Base-by-base conservation (phyloP, 53 echinoderm and acorn worm genomes). In the Echinometra lucunter region DNA sequence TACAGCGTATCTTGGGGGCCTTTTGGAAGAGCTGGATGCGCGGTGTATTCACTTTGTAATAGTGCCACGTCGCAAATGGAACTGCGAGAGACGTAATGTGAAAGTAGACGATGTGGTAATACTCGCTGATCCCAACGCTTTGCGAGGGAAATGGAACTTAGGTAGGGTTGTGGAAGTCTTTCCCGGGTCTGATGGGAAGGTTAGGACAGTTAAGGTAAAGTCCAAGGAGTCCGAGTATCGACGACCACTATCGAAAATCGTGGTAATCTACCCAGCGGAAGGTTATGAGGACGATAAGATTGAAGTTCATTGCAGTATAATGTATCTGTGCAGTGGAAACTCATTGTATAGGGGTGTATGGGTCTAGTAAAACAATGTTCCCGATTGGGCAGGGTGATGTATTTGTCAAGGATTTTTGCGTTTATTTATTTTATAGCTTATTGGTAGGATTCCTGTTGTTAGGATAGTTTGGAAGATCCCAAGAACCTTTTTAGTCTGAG, bases 111-210 rank as follows among this genome's bases (percentile, higher is more conserved):
- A 95, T n/a, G 72, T 94, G 18, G 95, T 96, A 7, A 60, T 95
- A 63, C 6, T 95, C 27, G 70, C 91, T 55, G 96, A 95, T 15
- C 58, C 38, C 21, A 96, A 95, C 38, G 82, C 92, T 28, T 87
- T 95, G 69, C 45, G 96, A 37, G 96, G 96, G 7, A 91, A 96
- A 38, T 96, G 96, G 96, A 94, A 66, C 28, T 45, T 96, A 12
- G 95, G 91, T 30, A 89, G 67, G 66, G 82, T 95, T 32, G 38
- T 91, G 0, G 66, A 96, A 17, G 96, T 96, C 0, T 96, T 80
- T 35, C 95, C 95, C 17, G 95, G 96, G 28, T 19, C 32, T 18
- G 95, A 96, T 74, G 94, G 95, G 18, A 90, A 82, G 58, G 94
- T 96, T 30, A 63, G 96, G 40, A 96, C 89, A 37, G 88, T 96